phyloP scores from a whole-genome alignment of 2,113 vertebrate genomes.

The Xenopus tropicalis region DNA sequence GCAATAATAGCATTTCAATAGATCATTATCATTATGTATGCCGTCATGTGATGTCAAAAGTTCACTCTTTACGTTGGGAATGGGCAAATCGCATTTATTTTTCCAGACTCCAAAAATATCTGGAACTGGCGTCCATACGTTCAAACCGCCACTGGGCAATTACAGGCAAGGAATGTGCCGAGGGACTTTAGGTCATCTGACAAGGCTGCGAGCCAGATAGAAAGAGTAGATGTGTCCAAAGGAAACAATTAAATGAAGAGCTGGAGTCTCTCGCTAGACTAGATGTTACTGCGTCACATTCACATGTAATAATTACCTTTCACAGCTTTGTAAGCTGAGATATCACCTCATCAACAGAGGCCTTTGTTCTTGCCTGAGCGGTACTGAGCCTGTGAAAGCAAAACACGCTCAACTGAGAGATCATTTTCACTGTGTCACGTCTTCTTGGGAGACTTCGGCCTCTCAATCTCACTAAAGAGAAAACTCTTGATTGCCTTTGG shows the following conservation, averaged over 20 bases:
- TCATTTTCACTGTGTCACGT: neutral
- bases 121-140: neutral
- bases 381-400: neutral
- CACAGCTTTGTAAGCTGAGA: slow-evolving; percentile 37
- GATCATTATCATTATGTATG: no score
- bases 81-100: no score
- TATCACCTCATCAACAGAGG: slow-evolving; percentile 10
- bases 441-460: neutral
- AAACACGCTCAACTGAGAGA: neutral
- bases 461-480: neutral
- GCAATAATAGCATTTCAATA: no score
- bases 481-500: neutral
- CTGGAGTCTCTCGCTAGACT: neutral
- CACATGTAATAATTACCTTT: slow-evolving; percentile 30
- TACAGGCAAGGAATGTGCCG: neutral
- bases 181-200: neutral
- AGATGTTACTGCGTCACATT: neutral
- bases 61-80: no score
- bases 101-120: no score
- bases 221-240: neutral
- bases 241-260: neutral
- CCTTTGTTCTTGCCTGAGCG: neutral
- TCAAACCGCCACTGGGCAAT: neutral
- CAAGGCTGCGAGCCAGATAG: neutral
- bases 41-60: no score